Conservation (phyloP, 2,888 invertebrate species). For the Hydrotaea cyrtoneurina region DNA sequence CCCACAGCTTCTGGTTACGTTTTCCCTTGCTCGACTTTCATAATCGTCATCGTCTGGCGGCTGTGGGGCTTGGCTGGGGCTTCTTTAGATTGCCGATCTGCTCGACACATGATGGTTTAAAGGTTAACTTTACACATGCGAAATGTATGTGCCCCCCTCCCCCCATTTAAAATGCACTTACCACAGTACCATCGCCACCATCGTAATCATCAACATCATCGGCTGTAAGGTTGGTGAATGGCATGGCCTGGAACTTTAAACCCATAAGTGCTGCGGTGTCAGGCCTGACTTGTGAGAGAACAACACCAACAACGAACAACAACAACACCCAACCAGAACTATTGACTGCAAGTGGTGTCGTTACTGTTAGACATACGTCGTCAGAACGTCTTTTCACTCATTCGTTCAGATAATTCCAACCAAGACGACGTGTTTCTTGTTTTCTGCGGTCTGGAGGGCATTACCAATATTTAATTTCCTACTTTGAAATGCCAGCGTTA, state of each 20-base stretch:
- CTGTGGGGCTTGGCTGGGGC: constrained; percentile 4
- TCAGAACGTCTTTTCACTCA: background rate
- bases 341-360: background rate
- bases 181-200: background rate
- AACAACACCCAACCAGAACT: background rate
- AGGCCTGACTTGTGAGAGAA: background rate
- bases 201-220: too few relatives aligned
- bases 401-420: background rate
- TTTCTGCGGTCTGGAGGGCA: background rate
- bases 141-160: background rate
- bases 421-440: constrained; percentile 1
- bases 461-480: constrained; percentile 16
- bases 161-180: background rate
- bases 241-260: constrained; percentile 10
- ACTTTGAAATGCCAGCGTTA: too few relatives aligned
- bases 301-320: background rate
- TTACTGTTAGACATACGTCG: background rate
- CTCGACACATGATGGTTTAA: constrained; percentile 34
- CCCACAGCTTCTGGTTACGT: constrained; percentile 61
- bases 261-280: constrained; percentile 1
- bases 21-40: background rate
- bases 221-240: background rate
- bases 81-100: background rate
- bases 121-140: constrained; percentile 32
- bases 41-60: background rate